These are phyloP conservation scores for Ibidorhyncha struthersii DNA, from an alignment of 2,113 vertebrate genomes.

Conservation along the genomic window DNA sequence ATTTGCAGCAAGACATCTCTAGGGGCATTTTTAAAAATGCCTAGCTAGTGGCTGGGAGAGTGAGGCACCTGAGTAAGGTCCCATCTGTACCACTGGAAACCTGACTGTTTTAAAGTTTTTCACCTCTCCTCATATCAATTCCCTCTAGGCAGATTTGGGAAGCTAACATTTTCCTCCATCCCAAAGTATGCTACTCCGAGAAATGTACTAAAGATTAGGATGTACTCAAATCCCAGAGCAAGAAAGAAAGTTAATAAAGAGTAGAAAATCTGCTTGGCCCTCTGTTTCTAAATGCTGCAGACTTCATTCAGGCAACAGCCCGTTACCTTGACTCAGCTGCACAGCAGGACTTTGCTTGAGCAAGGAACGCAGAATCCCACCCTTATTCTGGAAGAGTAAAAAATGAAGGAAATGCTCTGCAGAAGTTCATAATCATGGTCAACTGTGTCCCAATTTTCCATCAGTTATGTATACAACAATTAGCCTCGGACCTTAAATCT, in stretches of 20 bases:
- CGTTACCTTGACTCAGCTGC: constrained; percentile 15
- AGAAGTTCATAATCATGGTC: background rate
- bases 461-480: background rate
- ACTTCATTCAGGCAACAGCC: background rate
- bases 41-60: background rate
- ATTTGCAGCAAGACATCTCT: background rate
- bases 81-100: background rate
- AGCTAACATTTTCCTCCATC: background rate
- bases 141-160: background rate
- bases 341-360: background rate
- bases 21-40: background rate
- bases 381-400: background rate
- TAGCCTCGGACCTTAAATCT: background rate
- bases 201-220: background rate
- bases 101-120: background rate
- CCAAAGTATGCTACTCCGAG: background rate
- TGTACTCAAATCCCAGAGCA: background rate
- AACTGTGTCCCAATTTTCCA: background rate
- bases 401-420: background rate
- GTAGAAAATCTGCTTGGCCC: background rate
- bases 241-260: background rate
- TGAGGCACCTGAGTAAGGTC: background rate
- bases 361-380: background rate
- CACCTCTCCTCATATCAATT: background rate
- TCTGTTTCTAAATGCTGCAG: background rate